These are phyloP conservation scores for Montipora capricornis DNA, from an alignment of 64 coral and sea anemone species.

Conservation along the genomic window DNA sequence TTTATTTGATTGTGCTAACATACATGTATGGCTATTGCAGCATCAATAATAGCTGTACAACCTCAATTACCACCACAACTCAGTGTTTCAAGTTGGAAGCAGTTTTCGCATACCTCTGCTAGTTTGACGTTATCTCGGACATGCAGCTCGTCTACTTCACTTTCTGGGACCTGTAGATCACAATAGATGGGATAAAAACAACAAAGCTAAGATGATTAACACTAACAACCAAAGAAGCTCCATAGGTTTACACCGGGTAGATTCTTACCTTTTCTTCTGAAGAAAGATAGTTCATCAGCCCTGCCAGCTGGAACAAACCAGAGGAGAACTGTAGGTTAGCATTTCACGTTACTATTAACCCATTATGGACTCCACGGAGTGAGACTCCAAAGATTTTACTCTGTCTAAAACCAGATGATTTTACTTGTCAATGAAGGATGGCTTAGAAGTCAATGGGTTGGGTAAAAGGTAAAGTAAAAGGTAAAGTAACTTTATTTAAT, in stretches of 20 bases:
- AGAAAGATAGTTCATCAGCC: conserved; percentile 65
- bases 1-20: too few species aligned
- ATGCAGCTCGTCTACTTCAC: conserved; percentile 85
- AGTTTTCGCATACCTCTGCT: conserved; percentile 76
- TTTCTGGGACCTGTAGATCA: conserved; percentile 76
- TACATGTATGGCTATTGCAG: too few species aligned
- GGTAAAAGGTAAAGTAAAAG: too few species aligned
- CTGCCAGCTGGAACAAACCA: conserved; percentile 58
- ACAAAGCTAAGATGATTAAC: too few species aligned
- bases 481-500: too few species aligned
- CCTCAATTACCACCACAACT: too few species aligned
- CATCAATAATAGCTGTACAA: too few species aligned
- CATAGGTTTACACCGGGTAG: too few species aligned
- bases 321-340: neutral
- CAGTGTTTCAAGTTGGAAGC: neutral
- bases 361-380: neutral
- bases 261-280: conserved; percentile 62
- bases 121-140: conserved; percentile 94
- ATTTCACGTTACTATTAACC: neutral
- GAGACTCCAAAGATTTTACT: neutral
- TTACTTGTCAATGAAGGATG: too few species aligned
- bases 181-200: neutral
- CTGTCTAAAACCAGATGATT: too few species aligned
- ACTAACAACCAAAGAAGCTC: too few species aligned
- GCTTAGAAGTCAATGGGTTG: too few species aligned